Conservation (phyloP, 2,113 vertebrate genomes). For the Macquaria australasica region DNA sequence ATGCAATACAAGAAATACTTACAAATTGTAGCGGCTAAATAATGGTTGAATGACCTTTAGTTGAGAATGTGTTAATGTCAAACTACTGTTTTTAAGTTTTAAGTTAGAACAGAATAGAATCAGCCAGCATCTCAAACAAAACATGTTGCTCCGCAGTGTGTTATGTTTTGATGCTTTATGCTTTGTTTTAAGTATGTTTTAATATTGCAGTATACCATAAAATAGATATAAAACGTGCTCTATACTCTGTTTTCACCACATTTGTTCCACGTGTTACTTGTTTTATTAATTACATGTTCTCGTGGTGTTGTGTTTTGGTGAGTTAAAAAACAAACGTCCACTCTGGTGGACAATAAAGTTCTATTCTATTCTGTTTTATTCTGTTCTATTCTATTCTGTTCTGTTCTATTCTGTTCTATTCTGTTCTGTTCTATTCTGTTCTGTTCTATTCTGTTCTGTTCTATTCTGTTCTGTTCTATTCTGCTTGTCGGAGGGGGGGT, state of each 20-base stretch:
- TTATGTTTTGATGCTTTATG: neutral
- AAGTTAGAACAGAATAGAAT: no score
- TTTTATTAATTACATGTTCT: neutral
- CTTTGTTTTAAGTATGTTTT: neutral
- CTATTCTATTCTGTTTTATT: neutral
- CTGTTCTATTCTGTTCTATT: no score
- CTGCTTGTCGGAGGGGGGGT: neutral
- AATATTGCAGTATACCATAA: neutral
- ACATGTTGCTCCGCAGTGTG: no score
- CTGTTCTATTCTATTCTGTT: neutral
- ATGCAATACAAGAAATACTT: neutral
- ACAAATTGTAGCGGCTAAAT: neutral
- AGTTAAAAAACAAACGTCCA: neutral
- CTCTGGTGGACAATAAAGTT: neutral
- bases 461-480: neutral
- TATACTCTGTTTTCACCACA: neutral
- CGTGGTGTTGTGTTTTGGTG: neutral
- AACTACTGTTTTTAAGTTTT: no score
- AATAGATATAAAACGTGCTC: no score
- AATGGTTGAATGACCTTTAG: neutral
- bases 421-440: neutral
- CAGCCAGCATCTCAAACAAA: no score
- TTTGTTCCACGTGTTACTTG: neutral
- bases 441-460: neutral
- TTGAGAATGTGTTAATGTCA: no score